Evolutionary conservation across 2,888 invertebrate species (phyloP).

Genomic region (Caenorhabditis zanzibari): DNA sequence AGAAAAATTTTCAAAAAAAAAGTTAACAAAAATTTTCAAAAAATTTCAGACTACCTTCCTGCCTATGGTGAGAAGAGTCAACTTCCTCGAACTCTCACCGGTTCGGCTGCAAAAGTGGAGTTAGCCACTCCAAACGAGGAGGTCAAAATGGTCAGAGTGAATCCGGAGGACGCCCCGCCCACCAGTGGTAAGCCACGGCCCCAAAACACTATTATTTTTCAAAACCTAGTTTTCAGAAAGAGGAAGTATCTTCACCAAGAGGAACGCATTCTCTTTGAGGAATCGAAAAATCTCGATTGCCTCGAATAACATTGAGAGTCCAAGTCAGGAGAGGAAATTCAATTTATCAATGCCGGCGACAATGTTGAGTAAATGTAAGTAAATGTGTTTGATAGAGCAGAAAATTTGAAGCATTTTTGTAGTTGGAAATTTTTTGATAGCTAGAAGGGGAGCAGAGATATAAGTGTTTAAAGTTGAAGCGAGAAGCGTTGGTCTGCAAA

Average conservation of each 20-base stretch:
- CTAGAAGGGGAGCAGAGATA: too few species aligned
- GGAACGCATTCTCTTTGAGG: slow-evolving; percentile 43
- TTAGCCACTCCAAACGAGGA: slow-evolving; percentile 34
- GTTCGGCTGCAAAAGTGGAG: slow-evolving; percentile 64
- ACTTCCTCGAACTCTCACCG: slow-evolving; percentile 50
- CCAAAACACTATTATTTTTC: not conserved
- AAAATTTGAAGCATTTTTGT: not conserved
- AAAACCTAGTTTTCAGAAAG: slow-evolving; percentile 30
- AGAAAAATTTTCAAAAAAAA: not conserved
- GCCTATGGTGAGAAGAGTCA: slow-evolving; percentile 53
- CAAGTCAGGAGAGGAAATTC: slow-evolving; percentile 46
- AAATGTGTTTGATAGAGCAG: not conserved
- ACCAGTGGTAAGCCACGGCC: slow-evolving; percentile 26
- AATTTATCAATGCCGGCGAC: slow-evolving; percentile 51
- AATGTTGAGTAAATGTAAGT: slow-evolving; percentile 28
- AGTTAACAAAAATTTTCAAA: too few species aligned
- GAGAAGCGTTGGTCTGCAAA: too few species aligned
- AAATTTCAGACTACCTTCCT: slow-evolving; percentile 57
- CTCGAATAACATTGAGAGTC: slow-evolving; percentile 51
- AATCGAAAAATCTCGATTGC: slow-evolving; percentile 30
- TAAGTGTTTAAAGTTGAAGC: too few species aligned
- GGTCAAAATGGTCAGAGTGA: slow-evolving; percentile 51
- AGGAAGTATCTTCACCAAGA: slow-evolving; percentile 35
- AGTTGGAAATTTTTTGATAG: not conserved
- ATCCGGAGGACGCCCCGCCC: slow-evolving; percentile 49